Evolutionary conservation across 2,888 invertebrate genomes (phyloP).

Genomic region (Punctoribates punctum): DNA sequence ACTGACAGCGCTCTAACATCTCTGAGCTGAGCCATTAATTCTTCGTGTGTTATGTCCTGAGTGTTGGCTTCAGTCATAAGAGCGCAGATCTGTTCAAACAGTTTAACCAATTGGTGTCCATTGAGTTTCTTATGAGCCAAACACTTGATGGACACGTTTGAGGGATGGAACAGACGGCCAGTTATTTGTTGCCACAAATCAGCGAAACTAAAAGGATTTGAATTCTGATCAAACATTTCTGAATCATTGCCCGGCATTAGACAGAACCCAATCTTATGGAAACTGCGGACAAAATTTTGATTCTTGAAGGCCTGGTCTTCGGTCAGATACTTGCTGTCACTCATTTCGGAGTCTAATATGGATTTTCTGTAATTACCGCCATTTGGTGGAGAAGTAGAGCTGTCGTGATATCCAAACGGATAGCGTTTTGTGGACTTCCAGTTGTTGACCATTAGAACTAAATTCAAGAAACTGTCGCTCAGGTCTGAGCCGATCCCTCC

Average conservation of each 20-base stretch:
- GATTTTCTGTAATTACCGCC: background rate
- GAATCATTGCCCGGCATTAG: background rate
- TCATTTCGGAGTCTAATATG: background rate
- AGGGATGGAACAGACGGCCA: background rate
- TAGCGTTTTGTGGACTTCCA: background rate
- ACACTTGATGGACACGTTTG: background rate
- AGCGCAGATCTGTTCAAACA: background rate
- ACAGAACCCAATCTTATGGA: background rate
- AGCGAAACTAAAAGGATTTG: background rate
- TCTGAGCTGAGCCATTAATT: background rate
- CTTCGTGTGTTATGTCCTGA: background rate
- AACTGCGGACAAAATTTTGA: background rate
- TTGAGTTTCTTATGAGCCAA: background rate
- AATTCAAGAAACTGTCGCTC: background rate
- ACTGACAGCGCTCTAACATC: background rate
- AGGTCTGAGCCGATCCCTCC: background rate
- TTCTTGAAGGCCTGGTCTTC: background rate
- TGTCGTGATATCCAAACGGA: constrained; percentile 6
- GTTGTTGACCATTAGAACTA: background rate
- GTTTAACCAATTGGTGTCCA: background rate
- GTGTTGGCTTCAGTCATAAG: background rate
- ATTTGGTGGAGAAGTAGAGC: background rate
- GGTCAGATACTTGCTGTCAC: background rate
- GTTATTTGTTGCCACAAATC: background rate
- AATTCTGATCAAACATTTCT: background rate